Evolutionary conservation across 1,140 invertebrate species (phyloP).

Genomic region (Mactra quadrangularis): DNA sequence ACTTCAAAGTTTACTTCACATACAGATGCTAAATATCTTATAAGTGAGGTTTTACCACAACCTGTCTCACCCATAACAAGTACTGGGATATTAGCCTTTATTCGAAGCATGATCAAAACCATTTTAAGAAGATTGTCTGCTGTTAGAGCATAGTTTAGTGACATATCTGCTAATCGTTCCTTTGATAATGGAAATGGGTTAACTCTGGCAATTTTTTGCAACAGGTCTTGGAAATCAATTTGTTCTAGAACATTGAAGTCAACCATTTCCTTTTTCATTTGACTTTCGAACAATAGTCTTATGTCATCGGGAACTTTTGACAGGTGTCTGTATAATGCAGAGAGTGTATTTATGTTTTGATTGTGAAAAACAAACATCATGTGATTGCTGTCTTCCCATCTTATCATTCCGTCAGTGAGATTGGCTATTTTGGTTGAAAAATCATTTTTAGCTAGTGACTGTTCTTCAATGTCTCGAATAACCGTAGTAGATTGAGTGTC

Average conservation of each 20-base stretch:
- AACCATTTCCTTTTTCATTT: conserved; percentile 52
- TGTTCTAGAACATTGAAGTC: conserved; percentile 39
- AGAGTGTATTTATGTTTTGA: conserved; percentile 62
- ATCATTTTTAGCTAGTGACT: background rate
- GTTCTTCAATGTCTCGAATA: background rate
- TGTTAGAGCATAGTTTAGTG: conserved; percentile 63
- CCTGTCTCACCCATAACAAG: conserved; percentile 80
- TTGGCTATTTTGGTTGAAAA: background rate
- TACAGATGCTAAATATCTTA: conserved; percentile 68
- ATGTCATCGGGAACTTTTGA: conserved; percentile 46
- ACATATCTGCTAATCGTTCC: conserved; percentile 7
- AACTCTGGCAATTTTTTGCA: conserved; percentile 59
- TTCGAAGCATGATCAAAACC: conserved; percentile 68
- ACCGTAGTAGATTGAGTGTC: background rate
- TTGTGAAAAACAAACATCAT: conserved; percentile 62
- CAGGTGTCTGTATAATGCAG: conserved; percentile 60
- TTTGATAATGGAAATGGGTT: conserved; percentile 8
- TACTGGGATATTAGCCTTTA: conserved; percentile 72
- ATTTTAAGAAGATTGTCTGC: conserved; percentile 73
- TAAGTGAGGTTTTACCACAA: conserved; percentile 77
- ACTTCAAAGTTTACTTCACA: conserved; percentile 55
- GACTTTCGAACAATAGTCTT: conserved; percentile 59
- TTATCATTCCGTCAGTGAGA: conserved; percentile 51
- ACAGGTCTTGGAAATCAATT: conserved; percentile 47
- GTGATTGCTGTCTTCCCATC: conserved; percentile 66